A percentile compares a stretch with the other conserved stretches of the same genome.
phyloP scores from a whole-genome alignment of 2,113 vertebrate species.

The Pholis gunnellus region DNA sequence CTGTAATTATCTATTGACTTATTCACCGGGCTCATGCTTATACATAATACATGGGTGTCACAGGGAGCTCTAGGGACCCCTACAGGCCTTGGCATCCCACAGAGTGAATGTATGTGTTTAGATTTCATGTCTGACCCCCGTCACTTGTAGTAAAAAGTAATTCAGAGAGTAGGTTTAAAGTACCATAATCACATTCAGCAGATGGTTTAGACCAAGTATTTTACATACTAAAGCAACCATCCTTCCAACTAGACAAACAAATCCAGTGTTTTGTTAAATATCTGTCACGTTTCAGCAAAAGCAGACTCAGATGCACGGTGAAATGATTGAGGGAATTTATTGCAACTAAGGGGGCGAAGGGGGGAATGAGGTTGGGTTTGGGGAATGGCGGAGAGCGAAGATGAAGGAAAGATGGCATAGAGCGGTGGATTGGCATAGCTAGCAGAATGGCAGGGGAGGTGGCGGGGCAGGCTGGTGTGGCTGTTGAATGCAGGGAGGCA shows the following conservation, averaged over 20 bases:
- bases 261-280: not conserved
- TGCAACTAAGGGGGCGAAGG: not conserved
- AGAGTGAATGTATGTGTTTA: constrained; percentile 15
- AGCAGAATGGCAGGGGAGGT: too few relatives aligned
- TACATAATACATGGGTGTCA: constrained; percentile 64
- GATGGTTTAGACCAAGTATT: not conserved
- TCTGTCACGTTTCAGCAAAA: not conserved
- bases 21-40: constrained; percentile 42
- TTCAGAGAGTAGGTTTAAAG: not conserved
- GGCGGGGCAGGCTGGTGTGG: too few relatives aligned
- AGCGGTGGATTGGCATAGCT: too few relatives aligned
- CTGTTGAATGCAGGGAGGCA: too few relatives aligned
- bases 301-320: too few relatives aligned
- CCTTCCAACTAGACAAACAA: not conserved
- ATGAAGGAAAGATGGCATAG: too few relatives aligned
- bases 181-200: not conserved
- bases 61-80: constrained; percentile 29
- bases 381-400: too few relatives aligned
- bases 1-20: constrained; percentile 52
- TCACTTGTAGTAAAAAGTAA: not conserved
- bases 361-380: too few relatives aligned
- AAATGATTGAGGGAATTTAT: not conserved
- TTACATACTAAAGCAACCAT: not conserved
- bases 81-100: constrained; percentile 12
- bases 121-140: constrained; percentile 3